Evolutionary conservation across 2,888 invertebrate genomes (phyloP).

Genomic region (Lithophane ornitopus): DNA sequence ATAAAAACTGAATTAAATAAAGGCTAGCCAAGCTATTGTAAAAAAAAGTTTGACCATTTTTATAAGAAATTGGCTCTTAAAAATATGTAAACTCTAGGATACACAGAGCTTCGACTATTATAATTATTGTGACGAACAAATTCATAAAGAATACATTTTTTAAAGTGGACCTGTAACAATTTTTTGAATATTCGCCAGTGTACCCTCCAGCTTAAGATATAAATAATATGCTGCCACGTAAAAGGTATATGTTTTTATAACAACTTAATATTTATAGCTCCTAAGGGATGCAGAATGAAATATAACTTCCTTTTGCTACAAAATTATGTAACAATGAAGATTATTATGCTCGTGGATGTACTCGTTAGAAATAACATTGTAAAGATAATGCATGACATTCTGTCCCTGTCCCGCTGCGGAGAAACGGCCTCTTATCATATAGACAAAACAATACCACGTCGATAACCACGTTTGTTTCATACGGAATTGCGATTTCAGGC

Average conservation of each 20-base stretch:
- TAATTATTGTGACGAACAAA: neutral
- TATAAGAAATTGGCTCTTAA: slow-evolving; percentile 3
- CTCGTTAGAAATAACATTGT: slow-evolving; percentile 13
- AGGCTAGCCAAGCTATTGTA: neutral
- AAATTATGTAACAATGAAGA: slow-evolving; percentile 36
- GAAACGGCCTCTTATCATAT: neutral
- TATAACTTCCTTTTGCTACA: slow-evolving; percentile 40
- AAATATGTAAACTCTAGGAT: neutral
- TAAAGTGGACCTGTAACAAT: neutral
- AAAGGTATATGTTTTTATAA: slow-evolving; percentile 51
- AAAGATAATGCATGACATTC: neutral
- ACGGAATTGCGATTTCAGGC: neutral
- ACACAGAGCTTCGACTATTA: neutral
- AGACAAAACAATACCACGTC: neutral
- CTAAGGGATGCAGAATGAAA: slow-evolving; percentile 44
- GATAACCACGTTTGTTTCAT: neutral
- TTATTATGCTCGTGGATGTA: slow-evolving; percentile 19
- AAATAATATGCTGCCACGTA: slow-evolving; percentile 27
- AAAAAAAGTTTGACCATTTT: slow-evolving; percentile 1
- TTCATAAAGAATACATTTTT: neutral
- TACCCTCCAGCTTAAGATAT: slow-evolving; percentile 12
- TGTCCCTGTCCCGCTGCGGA: too few relatives aligned
- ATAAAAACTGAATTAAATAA: slow-evolving; percentile 36
- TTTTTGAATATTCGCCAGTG: slow-evolving; percentile 3
- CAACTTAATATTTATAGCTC: slow-evolving; percentile 47